Percentiles rank a stretch among this genome's conserved stretches.
These are phyloP conservation scores for Bombus soroeensis DNA, from an alignment of 1,140 invertebrate genomes.

Conservation along the genomic window DNA sequence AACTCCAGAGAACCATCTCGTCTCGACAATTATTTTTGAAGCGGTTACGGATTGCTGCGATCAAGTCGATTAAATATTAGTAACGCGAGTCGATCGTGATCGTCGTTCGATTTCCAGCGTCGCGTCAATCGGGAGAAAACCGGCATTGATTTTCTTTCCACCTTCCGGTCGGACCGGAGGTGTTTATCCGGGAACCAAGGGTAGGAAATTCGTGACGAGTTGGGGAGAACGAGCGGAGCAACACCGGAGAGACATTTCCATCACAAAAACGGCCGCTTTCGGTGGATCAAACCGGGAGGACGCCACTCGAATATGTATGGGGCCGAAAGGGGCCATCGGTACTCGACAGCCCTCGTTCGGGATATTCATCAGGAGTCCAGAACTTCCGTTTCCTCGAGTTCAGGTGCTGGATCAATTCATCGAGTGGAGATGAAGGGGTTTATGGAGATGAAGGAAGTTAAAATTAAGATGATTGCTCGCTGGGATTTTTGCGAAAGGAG, in stretches of 20 bases:
- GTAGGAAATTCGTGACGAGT: not conserved
- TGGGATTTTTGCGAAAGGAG: not conserved
- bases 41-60: not conserved
- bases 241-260: constrained; percentile 53
- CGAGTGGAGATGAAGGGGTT: not conserved
- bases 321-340: constrained; percentile 40
- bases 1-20: not conserved
- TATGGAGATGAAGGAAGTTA: not conserved
- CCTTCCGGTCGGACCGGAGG: not conserved
- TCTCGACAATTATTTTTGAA: constrained; percentile 19
- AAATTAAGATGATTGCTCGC: not conserved
- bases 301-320: constrained; percentile 57
- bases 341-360: constrained; percentile 7
- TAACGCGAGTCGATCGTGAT: no score
- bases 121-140: no score
- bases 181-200: not conserved
- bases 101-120: not conserved
- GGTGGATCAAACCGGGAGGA: constrained; percentile 46
- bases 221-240: not conserved
- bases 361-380: constrained; percentile 40
- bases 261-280: constrained; percentile 53
- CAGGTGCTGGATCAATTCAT: not conserved
- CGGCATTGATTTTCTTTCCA: not conserved
- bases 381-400: constrained; percentile 6
- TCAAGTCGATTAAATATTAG: constrained; percentile 7